A percentile compares a stretch with the other conserved stretches of the same genome.
These are phyloP conservation scores for Ornithoptera alexandrae DNA, from an alignment of 2,888 invertebrate species.

Conservation along the genomic window DNA sequence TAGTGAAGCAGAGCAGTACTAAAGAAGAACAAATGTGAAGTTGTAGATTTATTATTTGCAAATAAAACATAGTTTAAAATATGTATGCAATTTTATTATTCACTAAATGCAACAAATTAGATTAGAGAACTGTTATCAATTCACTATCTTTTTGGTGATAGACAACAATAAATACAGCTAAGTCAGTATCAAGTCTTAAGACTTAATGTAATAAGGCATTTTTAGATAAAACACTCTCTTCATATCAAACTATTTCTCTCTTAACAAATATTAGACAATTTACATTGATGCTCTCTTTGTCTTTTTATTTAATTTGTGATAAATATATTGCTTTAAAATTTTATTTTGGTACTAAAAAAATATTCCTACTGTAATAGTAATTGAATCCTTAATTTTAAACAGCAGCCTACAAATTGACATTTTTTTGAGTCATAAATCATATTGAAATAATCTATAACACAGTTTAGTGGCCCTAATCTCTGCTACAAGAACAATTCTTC, in stretches of 20 bases:
- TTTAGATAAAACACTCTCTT: slow-evolving; percentile 76
- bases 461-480: not conserved
- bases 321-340: slow-evolving; percentile 69
- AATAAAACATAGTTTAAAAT: slow-evolving; percentile 61
- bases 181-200: slow-evolving; percentile 78
- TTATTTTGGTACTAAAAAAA: slow-evolving; percentile 61
- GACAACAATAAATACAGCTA: slow-evolving; percentile 71
- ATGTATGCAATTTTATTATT: slow-evolving; percentile 79
- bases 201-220: slow-evolving; percentile 79
- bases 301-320: slow-evolving; percentile 47
- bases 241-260: slow-evolving; percentile 78
- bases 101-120: slow-evolving; percentile 80
- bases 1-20: slow-evolving; percentile 15
- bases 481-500: not conserved
- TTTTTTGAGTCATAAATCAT: slow-evolving; percentile 33
- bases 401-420: slow-evolving; percentile 73
- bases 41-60: slow-evolving; percentile 24
- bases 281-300: slow-evolving; percentile 59
- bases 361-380: slow-evolving; percentile 56
- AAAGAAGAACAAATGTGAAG: slow-evolving; percentile 33
- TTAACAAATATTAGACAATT: slow-evolving; percentile 55
- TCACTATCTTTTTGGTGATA: slow-evolving; percentile 57
- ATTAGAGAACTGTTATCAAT: slow-evolving; percentile 68
- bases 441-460: not conserved
- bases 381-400: slow-evolving; percentile 60